phyloP scores from a whole-genome alignment of 2,888 invertebrate genomes.

The Bellardia bayeri region DNA sequence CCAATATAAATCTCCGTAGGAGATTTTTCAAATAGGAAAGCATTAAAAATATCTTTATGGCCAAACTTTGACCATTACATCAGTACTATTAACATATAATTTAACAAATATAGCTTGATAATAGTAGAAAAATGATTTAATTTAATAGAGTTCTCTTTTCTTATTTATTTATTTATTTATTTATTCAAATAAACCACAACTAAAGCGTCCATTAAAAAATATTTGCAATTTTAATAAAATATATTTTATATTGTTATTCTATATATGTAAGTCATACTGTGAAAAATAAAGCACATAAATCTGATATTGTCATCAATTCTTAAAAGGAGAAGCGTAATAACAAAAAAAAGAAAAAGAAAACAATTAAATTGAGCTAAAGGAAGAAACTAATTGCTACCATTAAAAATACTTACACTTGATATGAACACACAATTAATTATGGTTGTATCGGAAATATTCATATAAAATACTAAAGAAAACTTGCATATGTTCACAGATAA shows the following conservation, averaged over 20 bases:
- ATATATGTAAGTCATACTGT: not conserved
- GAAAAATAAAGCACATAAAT: conserved; percentile 31
- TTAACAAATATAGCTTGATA: conserved; percentile 46
- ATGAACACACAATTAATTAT: conserved; percentile 69
- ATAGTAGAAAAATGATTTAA: conserved; percentile 44
- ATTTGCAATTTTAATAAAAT: conserved; percentile 61
- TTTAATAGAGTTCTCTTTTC: conserved; percentile 31
- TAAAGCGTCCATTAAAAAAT: conserved; percentile 57
- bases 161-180: not conserved
- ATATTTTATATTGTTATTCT: conserved; percentile 3
- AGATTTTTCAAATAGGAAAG: conserved; percentile 31
- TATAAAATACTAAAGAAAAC: conserved; percentile 27
- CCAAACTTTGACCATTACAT: conserved; percentile 63
- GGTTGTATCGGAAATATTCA: conserved; percentile 64
- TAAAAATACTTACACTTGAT: conserved; percentile 73
- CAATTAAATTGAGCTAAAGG: conserved; percentile 29
- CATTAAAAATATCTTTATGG: conserved; percentile 62
- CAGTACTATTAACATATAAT: not conserved
- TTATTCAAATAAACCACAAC: conserved; percentile 62
- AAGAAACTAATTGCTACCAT: conserved; percentile 71
- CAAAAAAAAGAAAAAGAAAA: not conserved
- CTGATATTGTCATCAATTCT: conserved; percentile 66
- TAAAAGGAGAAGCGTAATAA: conserved; percentile 18
- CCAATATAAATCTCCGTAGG: not conserved
- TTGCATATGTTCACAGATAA: not conserved